Evolutionary conservation across 2,888 invertebrate species (phyloP).

Genomic region (Salticus scenicus): DNA sequence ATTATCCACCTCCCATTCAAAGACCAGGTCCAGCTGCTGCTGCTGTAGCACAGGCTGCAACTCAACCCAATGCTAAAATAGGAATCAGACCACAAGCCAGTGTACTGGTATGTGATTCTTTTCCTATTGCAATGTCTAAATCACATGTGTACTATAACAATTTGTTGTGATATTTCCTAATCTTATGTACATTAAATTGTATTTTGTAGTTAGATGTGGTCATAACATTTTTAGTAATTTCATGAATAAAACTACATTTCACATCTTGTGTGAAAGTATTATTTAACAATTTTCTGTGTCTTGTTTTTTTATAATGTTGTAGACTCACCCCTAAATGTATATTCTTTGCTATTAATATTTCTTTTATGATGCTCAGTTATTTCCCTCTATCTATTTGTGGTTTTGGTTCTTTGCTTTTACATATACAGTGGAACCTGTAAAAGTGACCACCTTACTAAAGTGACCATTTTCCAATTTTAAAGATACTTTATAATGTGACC

Average conservation of each 20-base stretch:
- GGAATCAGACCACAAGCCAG: slow-evolving; percentile 64
- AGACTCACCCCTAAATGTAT: no score
- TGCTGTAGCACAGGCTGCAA: slow-evolving; percentile 62
- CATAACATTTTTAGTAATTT: not conserved
- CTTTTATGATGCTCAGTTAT: no score
- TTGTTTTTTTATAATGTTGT: not conserved
- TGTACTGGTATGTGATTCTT: slow-evolving; percentile 62
- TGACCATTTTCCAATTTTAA: no score
- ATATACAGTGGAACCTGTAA: no score
- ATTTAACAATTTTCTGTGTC: not conserved
- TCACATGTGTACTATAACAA: not conserved
- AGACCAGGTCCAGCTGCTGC: slow-evolving; percentile 67
- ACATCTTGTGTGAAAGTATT: not conserved
- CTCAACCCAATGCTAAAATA: slow-evolving; percentile 50
- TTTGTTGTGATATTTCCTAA: not conserved
- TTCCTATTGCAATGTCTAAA: slow-evolving; percentile 7
- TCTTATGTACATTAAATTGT: not conserved
- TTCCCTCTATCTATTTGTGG: not conserved
- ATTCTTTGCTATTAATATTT: no score
- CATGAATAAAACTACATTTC: not conserved
- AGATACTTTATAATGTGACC: no score
- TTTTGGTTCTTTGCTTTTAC: not conserved
- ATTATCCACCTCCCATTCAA: slow-evolving; percentile 71
- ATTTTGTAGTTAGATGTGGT: not conserved
- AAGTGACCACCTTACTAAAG: no score